phyloP scores from a whole-genome alignment of 2,888 invertebrate genomes.

The Antheraea assamensis region DNA sequence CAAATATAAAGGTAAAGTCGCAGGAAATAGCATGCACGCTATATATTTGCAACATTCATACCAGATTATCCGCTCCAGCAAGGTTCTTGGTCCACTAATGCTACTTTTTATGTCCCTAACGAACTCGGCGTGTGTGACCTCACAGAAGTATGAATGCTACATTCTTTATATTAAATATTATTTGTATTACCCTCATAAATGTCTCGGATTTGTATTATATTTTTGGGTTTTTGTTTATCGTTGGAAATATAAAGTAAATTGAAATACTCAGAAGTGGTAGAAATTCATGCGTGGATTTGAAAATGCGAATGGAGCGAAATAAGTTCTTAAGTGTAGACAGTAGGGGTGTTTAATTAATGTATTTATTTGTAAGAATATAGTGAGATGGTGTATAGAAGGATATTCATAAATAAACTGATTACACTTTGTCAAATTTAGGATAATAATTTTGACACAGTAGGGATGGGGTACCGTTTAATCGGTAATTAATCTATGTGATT shows the following conservation, averaged over 20 bases:
- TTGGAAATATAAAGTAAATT: background rate
- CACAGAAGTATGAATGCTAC: slow-evolving; percentile 35
- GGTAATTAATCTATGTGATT: no score
- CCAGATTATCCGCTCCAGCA: slow-evolving; percentile 52
- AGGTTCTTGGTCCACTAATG: slow-evolving; percentile 46
- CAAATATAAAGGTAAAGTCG: background rate
- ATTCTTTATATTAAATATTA: slow-evolving; percentile 3
- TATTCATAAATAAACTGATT: no score
- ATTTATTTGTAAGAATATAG: no score
- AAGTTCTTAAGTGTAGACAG: no score
- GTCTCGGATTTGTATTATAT: background rate
- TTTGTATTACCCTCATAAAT: background rate
- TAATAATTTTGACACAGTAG: no score
- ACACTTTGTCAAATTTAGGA: no score
- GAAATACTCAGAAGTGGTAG: background rate
- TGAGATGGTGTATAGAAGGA: no score
- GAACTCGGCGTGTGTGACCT: slow-evolving; percentile 36
- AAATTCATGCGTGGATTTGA: background rate
- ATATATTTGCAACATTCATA: slow-evolving; percentile 43
- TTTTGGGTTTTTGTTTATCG: background rate
- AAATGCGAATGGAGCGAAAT: background rate
- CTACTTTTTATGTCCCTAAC: slow-evolving; percentile 55
- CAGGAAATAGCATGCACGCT: slow-evolving; percentile 21
- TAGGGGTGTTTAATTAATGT: no score
- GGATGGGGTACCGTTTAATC: no score